Conservation (phyloP, 2,797 vertebrate species). For the Malurus splendens region DNA sequence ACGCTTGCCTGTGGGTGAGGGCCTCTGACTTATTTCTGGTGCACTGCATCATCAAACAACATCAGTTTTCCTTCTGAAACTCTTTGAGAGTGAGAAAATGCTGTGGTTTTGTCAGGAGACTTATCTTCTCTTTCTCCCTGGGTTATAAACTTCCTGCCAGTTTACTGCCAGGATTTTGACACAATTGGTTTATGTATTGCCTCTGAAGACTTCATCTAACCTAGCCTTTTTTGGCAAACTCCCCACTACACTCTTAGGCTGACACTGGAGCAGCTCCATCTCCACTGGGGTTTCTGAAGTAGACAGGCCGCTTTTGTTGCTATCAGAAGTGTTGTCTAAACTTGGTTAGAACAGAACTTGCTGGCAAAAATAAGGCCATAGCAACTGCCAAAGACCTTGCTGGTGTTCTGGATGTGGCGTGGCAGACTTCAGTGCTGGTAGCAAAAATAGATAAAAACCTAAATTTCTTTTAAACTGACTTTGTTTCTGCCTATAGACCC, state of each 20-base stretch:
- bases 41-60: background rate
- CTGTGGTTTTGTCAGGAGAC: background rate
- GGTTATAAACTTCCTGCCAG: background rate
- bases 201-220: background rate
- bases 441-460: background rate
- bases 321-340: conserved; percentile 31
- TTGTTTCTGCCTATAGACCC: background rate
- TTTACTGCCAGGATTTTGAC: conserved; percentile 11
- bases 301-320: background rate
- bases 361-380: background rate
- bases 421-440: background rate
- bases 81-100: background rate
- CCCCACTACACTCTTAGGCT: background rate
- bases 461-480: background rate
- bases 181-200: background rate
- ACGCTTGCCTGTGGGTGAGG: background rate
- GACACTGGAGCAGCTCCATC: conserved; percentile 12
- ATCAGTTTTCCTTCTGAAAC: background rate
- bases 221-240: conserved; percentile 41
- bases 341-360: conserved; percentile 9
- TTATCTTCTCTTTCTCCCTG: background rate
- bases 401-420: background rate
- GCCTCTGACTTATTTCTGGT: background rate
- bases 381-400: background rate
- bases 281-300: conserved; percentile 28